Percentiles rank a stretch among this genome's conserved stretches.
phyloP scores from a whole-genome alignment of 2,888 invertebrate genomes.

The Isoperla grammatica region DNA sequence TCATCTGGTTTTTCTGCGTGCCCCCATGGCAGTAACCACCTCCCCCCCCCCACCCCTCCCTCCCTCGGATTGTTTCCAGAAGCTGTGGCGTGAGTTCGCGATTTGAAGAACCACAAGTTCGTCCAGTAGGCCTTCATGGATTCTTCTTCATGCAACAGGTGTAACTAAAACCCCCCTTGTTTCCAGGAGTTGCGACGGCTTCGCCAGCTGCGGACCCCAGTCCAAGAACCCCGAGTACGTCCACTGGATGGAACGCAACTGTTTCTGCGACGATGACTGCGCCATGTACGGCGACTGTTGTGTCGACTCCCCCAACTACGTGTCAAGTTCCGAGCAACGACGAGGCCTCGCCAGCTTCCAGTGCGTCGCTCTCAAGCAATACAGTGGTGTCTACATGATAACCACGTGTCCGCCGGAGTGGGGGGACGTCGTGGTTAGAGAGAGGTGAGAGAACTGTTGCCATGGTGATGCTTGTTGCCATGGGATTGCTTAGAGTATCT shows the following conservation, averaged over 20 bases:
- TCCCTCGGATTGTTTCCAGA: no score
- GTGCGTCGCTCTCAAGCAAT: slow-evolving; percentile 42
- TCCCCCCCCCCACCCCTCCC: no score
- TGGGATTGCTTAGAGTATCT: no score
- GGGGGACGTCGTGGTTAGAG: no score
- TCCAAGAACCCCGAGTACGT: slow-evolving; percentile 14
- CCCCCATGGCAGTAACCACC: no score
- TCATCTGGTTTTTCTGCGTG: no score
- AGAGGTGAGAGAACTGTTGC: no score
- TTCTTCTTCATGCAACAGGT: no score
- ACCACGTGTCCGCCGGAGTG: slow-evolving; percentile 39
- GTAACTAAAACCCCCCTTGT: neutral
- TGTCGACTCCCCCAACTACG: slow-evolving; percentile 40
- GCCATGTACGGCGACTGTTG: slow-evolving; percentile 46
- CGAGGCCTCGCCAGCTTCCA: slow-evolving; percentile 38
- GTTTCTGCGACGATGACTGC: slow-evolving; percentile 45
- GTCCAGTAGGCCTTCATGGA: no score
- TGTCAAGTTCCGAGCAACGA: slow-evolving; percentile 35
- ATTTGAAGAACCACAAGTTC: no score
- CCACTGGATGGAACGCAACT: slow-evolving; percentile 43
- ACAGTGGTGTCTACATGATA: slow-evolving; percentile 44
- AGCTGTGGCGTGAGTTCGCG: no score
- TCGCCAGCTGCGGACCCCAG: slow-evolving; percentile 32
- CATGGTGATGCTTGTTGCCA: no score
- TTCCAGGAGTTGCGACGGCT: slow-evolving; percentile 36